These are phyloP conservation scores for Pegoplata infirma DNA, from an alignment of 2,888 invertebrate species.

Conservation along the genomic window DNA sequence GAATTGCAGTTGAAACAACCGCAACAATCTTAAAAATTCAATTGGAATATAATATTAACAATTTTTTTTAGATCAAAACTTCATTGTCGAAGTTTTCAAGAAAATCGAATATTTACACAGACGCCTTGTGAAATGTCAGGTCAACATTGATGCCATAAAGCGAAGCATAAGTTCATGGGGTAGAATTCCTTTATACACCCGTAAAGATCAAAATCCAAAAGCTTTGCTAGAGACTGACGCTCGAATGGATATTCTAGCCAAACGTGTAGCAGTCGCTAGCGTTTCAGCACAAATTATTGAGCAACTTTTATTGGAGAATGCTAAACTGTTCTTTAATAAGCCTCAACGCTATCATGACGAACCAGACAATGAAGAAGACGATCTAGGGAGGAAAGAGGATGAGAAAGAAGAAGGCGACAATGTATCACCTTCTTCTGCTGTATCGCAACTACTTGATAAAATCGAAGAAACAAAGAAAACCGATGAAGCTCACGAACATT, in stretches of 20 bases:
- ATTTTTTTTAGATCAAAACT: slow-evolving; percentile 80
- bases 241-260: slow-evolving; percentile 65
- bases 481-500: slow-evolving; percentile 41
- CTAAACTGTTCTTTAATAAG: slow-evolving; percentile 83
- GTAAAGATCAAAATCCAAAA: slow-evolving; percentile 83
- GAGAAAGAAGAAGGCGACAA: slow-evolving; percentile 52
- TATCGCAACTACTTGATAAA: neutral
- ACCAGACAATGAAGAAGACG: slow-evolving; percentile 63
- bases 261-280: slow-evolving; percentile 76
- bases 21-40: too few species aligned
- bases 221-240: slow-evolving; percentile 79
- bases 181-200: slow-evolving; percentile 84
- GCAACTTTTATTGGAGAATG: slow-evolving; percentile 82
- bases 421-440: slow-evolving; percentile 37
- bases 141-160: slow-evolving; percentile 81
- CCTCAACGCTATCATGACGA: slow-evolving; percentile 67
- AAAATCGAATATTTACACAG: slow-evolving; percentile 85
- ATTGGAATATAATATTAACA: neutral
- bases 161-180: slow-evolving; percentile 85
- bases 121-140: slow-evolving; percentile 83
- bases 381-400: slow-evolving; percentile 19
- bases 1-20: too few species aligned
- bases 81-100: slow-evolving; percentile 84
- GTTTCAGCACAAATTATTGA: slow-evolving; percentile 81
- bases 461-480: slow-evolving; percentile 9